phyloP scores from a whole-genome alignment of 2,797 vertebrate genomes.

The Leptodactylus fallax region DNA sequence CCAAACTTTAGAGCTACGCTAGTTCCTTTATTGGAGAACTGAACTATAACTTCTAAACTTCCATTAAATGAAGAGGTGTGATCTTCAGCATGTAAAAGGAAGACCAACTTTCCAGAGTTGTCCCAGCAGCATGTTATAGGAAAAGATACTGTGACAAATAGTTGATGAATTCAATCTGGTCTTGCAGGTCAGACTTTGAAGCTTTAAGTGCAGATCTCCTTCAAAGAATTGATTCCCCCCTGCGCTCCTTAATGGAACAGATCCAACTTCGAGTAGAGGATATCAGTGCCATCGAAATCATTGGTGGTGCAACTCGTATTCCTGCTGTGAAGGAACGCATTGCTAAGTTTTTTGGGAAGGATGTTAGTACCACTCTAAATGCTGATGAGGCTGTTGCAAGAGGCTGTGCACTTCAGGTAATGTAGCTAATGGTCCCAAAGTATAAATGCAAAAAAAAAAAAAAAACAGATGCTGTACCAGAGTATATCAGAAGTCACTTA shows the following conservation, averaged over 20 bases:
- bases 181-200: slow-evolving; percentile 79
- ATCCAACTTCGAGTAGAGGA: slow-evolving; percentile 76
- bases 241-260: slow-evolving; percentile 77
- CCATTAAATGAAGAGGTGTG: too few relatives aligned
- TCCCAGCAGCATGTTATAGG: too few relatives aligned
- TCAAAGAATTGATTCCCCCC: slow-evolving; percentile 76
- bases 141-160: too few relatives aligned
- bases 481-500: too few relatives aligned
- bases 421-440: background rate
- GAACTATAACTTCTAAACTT: too few relatives aligned
- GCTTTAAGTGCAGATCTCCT: slow-evolving; percentile 79
- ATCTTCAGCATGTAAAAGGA: too few relatives aligned
- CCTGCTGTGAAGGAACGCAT: slow-evolving; percentile 81
- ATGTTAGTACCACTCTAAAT: slow-evolving; percentile 81
- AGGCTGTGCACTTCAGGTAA: slow-evolving; percentile 81
- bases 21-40: too few relatives aligned
- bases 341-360: slow-evolving; percentile 80
- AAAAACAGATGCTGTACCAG: too few relatives aligned
- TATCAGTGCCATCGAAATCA: slow-evolving; percentile 79
- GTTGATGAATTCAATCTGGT: background rate
- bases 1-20: too few relatives aligned
- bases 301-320: slow-evolving; percentile 81
- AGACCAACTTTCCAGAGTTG: too few relatives aligned
- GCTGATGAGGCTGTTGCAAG: slow-evolving; percentile 83
- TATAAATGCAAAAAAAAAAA: too few relatives aligned